phyloP scores from a whole-genome alignment of 2,888 invertebrate species.

The Baccha elongata region DNA sequence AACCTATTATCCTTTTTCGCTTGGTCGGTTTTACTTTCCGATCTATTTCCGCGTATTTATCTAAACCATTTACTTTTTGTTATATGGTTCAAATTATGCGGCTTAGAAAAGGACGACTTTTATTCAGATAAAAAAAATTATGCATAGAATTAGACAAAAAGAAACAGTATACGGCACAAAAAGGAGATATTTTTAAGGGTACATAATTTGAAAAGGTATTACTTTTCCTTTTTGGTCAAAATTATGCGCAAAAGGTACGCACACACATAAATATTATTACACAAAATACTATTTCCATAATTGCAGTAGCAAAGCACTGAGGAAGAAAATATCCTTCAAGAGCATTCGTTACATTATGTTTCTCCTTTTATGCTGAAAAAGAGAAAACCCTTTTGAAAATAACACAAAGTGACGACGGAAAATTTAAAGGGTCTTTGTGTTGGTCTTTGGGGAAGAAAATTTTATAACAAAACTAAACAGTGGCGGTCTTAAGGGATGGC shows the following conservation, averaged over 20 bases:
- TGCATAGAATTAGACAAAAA: slow-evolving; percentile 42
- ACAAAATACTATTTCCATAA: slow-evolving; percentile 26
- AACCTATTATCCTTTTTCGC: slow-evolving; percentile 51
- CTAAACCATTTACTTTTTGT: not conserved
- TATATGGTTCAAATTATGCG: slow-evolving; percentile 37
- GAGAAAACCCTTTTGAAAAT: not conserved
- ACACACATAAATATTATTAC: slow-evolving; percentile 8
- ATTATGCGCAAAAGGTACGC: slow-evolving; percentile 27
- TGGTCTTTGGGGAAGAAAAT: not conserved
- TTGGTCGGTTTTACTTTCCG: slow-evolving; percentile 22
- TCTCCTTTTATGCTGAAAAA: not conserved
- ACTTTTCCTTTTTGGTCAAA: slow-evolving; percentile 43
- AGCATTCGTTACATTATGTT: slow-evolving; percentile 4
- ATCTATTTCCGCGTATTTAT: slow-evolving; percentile 21
- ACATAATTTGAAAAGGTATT: slow-evolving; percentile 54
- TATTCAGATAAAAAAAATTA: slow-evolving; percentile 53
- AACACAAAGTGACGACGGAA: not conserved
- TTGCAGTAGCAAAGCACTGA: slow-evolving; percentile 20
- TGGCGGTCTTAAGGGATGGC: no score
- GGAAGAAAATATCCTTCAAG: slow-evolving; percentile 28
- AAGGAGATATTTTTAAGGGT: slow-evolving; percentile 42
- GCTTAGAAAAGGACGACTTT: slow-evolving; percentile 37
- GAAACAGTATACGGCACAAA: slow-evolving; percentile 1
- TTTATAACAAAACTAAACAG: no score
- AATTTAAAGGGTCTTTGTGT: not conserved